Conservation (phyloP, 30 jellyfish, hydroid and myxozoan species). For the Aurelia sp. region DNA sequence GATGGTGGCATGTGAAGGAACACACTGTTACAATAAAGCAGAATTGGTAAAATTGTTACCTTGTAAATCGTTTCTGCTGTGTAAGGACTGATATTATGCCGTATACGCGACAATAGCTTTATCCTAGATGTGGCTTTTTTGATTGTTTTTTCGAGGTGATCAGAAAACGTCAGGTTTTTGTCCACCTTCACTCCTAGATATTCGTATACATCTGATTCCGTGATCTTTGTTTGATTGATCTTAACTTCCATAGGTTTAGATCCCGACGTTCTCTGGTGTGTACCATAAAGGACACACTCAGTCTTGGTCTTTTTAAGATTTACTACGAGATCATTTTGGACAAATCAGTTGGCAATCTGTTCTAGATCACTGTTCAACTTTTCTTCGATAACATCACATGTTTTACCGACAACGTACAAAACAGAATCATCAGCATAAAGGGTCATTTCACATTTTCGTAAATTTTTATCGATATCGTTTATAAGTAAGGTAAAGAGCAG, state of each 20-base stretch:
- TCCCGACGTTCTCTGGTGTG: no score
- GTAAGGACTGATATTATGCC: slow-evolving; percentile 20
- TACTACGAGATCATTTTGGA: slow-evolving; percentile 40
- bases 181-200: slow-evolving; percentile 74
- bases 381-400: slow-evolving; percentile 1
- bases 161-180: slow-evolving; percentile 61
- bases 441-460: no score
- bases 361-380: slow-evolving; percentile 50
- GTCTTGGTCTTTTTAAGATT: slow-evolving; percentile 38
- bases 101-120: no score
- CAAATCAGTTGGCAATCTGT: slow-evolving; percentile 55
- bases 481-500: slow-evolving; percentile 39
- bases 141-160: slow-evolving; percentile 40
- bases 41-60: slow-evolving; percentile 48
- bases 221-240: neutral
- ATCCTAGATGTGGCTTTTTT: no score
- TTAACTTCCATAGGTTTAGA: no score
- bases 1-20: slow-evolving; percentile 40
- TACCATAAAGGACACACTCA: slow-evolving; percentile 15
- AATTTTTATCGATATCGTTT: neutral
- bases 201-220: slow-evolving; percentile 44
- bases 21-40: slow-evolving; percentile 56
- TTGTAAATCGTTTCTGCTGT: slow-evolving; percentile 43
- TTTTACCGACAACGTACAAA: no score
- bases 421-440: no score